Base-by-base conservation (phyloP, 2,797 vertebrate genomes). In the Phyllotis vaccarum region DNA sequence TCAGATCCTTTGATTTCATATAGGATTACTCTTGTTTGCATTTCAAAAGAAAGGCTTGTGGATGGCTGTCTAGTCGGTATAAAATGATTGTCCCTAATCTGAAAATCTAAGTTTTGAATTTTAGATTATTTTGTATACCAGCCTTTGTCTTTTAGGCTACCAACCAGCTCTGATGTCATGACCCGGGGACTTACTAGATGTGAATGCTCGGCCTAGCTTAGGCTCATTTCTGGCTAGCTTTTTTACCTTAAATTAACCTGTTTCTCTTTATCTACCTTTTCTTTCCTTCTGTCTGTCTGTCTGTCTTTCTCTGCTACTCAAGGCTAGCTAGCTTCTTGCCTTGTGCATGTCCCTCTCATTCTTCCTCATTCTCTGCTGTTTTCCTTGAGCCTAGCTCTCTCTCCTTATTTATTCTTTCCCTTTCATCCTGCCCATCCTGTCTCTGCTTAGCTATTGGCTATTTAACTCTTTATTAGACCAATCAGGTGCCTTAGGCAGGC, bases 1-100 rank as follows among this genome's bases (percentile, higher is more conserved):
- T 82, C 86, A 62, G 90, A 24, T 17, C 82, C 37, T 66, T 90
- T 76, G 92, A 52, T 89, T 72, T 95, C 22, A 34, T 37, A 3
- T 6, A 49, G 66, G 22, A 81, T 19, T 89, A 3, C 31, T 46
- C 0, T 0, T 83, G 58, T 89, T 92, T 93, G 58, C 76, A 90
- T 91, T 76, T 49, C 90, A 89, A 83, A 40, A 31, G 22, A 43
- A 76, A 74, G 17, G 22, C 46, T 81, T 74, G 43, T 43, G 56
- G 62, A 16, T 81, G 68, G 54, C 79, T 74, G 12, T 72, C 40
- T 74, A 34, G n/a, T 43, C 27, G 72, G 70, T 81, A 52, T 22
- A 88, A 54, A 43, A 49, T 62, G 43, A 22, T 27, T 27, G 40
- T 94, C 29, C 43, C 6, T 89, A n/a, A 78, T 93, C 10, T 56